Evolutionary conservation across 30 jellyfish, hydroid and myxozoan genomes (phyloP).

Genomic region (Chrysaora quinquecirrha): DNA sequence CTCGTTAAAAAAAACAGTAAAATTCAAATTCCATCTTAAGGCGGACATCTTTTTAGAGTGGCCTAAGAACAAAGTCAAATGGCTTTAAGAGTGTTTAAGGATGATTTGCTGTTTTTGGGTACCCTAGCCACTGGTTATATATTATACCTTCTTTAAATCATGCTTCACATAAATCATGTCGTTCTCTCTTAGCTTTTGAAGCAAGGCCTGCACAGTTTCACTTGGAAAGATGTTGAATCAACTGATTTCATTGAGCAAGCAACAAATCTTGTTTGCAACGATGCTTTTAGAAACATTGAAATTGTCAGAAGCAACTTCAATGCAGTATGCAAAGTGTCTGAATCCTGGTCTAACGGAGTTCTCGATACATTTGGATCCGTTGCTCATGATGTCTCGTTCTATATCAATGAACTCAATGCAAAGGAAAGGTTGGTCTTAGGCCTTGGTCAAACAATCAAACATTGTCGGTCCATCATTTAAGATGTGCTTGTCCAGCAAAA

Average conservation of each 20-base stretch:
- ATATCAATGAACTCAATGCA: conserved; percentile 56
- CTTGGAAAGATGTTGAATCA: conserved; percentile 79
- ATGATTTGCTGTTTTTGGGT: too few species aligned
- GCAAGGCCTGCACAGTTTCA: conserved; percentile 51
- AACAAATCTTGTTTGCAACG: conserved; percentile 70
- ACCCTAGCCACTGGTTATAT: too few species aligned
- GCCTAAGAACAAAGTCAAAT: too few species aligned
- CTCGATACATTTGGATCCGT: conserved; percentile 50
- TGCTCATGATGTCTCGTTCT: conserved; percentile 12
- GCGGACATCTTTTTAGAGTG: too few species aligned
- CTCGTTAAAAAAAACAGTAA: too few species aligned
- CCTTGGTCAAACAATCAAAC: too few species aligned
- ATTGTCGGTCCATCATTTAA: too few species aligned
- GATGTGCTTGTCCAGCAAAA: too few species aligned
- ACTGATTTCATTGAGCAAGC: conserved; percentile 78
- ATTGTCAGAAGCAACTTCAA: conserved; percentile 37
- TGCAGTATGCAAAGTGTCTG: conserved; percentile 31
- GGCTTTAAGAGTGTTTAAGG: too few species aligned
- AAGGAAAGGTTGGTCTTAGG: conserved; percentile 64
- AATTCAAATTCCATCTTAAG: too few species aligned
- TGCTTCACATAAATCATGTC: too few species aligned
- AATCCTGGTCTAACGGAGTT: conserved; percentile 62
- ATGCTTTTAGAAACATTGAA: conserved; percentile 48
- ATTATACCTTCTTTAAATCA: too few species aligned
- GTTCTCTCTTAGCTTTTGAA: conserved; percentile 52